Percentiles rank a stretch among this genome's conserved stretches.
Conservation (phyloP, 2,888 invertebrate species). For the Megastigmus dorsalis region DNA sequence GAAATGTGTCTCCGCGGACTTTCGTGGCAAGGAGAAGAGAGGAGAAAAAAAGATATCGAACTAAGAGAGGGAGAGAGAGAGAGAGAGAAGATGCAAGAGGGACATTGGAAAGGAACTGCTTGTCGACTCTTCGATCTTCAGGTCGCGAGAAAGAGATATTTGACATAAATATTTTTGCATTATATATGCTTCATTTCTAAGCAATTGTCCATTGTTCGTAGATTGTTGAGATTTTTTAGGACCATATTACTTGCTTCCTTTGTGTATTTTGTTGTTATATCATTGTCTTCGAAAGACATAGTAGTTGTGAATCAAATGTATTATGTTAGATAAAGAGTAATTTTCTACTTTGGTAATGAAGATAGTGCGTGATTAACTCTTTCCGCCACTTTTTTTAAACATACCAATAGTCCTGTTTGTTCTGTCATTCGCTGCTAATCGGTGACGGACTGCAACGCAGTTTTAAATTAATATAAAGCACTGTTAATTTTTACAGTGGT, state of each 20-base stretch:
- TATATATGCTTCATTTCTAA: conserved; percentile 30
- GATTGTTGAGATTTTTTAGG: neutral
- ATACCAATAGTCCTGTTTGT: too few species aligned
- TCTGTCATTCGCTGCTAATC: too few species aligned
- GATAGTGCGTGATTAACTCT: too few species aligned
- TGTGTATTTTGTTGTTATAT: neutral
- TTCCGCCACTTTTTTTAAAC: too few species aligned
- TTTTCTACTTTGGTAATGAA: too few species aligned
- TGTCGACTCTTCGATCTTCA: conserved; percentile 32
- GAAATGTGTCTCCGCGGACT: conserved; percentile 40
- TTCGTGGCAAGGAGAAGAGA: neutral
- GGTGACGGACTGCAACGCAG: too few species aligned
- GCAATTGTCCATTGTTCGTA: conserved; percentile 10
- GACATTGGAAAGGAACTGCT: neutral
- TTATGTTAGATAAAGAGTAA: too few species aligned
- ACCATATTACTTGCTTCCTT: neutral
- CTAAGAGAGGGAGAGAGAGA: neutral
- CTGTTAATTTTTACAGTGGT: too few species aligned
- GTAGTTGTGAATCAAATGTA: too few species aligned
- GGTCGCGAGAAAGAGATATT: conserved; percentile 43
- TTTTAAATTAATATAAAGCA: too few species aligned
- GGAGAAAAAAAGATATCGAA: neutral
- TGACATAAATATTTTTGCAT: conserved; percentile 53
- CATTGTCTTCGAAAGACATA: too few species aligned
- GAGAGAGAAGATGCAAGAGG: neutral